Conservation (phyloP, 2,797 vertebrate species). For the Pipistrellus pygmaeus region DNA sequence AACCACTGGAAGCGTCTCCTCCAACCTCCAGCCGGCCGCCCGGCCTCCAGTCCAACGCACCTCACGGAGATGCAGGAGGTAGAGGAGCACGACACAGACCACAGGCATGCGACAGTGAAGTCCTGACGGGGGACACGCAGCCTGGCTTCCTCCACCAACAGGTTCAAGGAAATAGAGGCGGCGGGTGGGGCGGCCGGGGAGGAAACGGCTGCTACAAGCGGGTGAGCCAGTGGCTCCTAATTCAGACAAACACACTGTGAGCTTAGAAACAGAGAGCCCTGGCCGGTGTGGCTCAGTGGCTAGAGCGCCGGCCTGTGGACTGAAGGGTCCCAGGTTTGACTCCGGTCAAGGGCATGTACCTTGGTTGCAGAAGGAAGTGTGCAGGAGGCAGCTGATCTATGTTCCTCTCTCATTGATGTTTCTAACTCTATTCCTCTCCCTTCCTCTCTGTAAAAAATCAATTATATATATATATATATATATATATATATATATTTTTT, state of each 20-base stretch:
- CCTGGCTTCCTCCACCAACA: background rate
- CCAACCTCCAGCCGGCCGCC: background rate
- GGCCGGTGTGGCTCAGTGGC: too few species aligned
- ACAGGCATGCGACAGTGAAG: background rate
- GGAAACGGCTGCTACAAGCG: background rate
- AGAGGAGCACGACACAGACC: background rate
- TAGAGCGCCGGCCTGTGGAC: too few species aligned
- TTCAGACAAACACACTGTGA: background rate
- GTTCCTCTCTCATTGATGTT: too few species aligned
- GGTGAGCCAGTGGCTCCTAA: background rate
- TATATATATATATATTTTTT: too few species aligned
- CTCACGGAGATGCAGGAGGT: background rate
- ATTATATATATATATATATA: too few species aligned
- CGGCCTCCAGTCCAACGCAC: background rate
- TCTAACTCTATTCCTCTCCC: too few species aligned
- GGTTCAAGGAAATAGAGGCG: background rate
- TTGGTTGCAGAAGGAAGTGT: too few species aligned
- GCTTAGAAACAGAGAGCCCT: background rate
- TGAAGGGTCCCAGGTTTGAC: too few species aligned
- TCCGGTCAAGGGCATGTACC: too few species aligned
- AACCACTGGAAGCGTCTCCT: background rate
- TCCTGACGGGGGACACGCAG: background rate
- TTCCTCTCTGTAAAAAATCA: too few species aligned
- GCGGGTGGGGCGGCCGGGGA: accelerated
- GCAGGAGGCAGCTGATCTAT: too few species aligned